A percentile compares a stretch with the other conserved stretches of the same genome.
These are phyloP conservation scores for Silvanus unidentatus DNA, from an alignment of 2,888 invertebrate genomes.

Conservation along the genomic window DNA sequence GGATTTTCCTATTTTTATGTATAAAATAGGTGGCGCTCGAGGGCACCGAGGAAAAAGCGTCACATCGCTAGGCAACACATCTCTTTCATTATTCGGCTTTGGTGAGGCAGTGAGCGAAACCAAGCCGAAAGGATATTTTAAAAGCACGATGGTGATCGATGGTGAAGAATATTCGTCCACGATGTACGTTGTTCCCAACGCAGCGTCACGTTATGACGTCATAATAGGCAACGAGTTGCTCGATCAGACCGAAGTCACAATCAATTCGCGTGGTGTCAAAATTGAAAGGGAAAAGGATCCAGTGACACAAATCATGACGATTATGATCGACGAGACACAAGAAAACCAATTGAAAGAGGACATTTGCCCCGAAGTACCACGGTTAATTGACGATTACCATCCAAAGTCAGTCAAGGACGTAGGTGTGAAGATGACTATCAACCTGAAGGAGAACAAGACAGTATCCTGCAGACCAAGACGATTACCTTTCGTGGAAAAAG, in stretches of 20 bases:
- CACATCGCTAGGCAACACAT: background rate
- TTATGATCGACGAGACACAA: background rate
- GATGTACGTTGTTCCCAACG: background rate
- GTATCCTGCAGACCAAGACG: constrained; percentile 19
- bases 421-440: constrained; percentile 13
- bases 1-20: too few relatives aligned
- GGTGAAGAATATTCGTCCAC: background rate
- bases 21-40: too few relatives aligned
- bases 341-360: background rate
- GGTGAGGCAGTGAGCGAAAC: background rate
- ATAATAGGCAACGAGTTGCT: background rate
- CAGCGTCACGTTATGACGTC: background rate
- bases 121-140: background rate
- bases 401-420: constrained; percentile 8
- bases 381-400: constrained; percentile 8
- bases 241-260: background rate
- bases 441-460: constrained; percentile 16
- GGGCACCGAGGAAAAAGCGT: too few relatives aligned
- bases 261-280: background rate
- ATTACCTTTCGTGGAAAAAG: constrained; percentile 18
- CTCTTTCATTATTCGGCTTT: background rate
- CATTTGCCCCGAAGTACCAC: background rate
- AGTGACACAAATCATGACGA: too few relatives aligned
- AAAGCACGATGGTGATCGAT: background rate
- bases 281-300: too few relatives aligned